These are phyloP conservation scores for Peromyscus leucopus DNA, from an alignment of 2,113 vertebrate genomes.

Conservation along the genomic window DNA sequence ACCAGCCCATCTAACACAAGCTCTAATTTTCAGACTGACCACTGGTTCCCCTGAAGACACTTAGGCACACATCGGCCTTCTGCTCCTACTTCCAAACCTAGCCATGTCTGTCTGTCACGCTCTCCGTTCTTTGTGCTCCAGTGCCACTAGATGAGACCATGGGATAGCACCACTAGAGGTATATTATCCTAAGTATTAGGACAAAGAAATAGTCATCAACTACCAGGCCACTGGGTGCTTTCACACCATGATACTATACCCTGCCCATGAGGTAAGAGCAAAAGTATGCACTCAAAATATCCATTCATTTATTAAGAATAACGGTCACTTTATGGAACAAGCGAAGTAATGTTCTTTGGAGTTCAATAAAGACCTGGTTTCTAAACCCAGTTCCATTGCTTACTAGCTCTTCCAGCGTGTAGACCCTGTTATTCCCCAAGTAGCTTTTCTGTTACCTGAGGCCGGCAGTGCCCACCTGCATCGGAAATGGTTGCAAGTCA, in stretches of 20 bases:
- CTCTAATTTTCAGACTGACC: neutral
- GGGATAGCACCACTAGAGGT: neutral
- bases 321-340: neutral
- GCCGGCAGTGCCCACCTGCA: neutral
- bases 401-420: neutral
- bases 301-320: neutral
- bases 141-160: too few species aligned
- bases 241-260: neutral
- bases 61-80: too few species aligned
- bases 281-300: neutral
- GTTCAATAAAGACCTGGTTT: neutral
- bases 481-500: neutral
- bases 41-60: neutral
- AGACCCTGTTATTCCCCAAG: neutral
- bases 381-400: neutral
- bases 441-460: neutral
- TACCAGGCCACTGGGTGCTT: neutral
- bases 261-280: neutral
- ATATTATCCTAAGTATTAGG: neutral
- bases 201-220: neutral
- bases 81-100: neutral
- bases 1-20: neutral
- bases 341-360: neutral
- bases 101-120: neutral
- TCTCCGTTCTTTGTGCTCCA: neutral